These are phyloP conservation scores for Arnoldichthys spilopterus DNA, from an alignment of 2,797 vertebrate genomes.

Conservation along the genomic window DNA sequence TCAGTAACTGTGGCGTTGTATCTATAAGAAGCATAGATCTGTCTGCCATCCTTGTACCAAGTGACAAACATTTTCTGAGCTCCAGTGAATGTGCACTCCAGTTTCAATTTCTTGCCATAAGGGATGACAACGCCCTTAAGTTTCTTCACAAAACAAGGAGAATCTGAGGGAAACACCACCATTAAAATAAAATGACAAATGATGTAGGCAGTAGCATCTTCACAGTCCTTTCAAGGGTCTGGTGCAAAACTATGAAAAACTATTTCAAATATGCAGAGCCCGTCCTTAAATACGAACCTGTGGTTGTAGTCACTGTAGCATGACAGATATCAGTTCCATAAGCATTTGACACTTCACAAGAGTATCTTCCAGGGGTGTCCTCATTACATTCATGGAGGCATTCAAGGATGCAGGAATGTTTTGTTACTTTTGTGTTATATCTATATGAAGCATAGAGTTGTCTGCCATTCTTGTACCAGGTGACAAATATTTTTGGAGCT, in stretches of 20 bases:
- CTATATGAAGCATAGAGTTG: conserved; percentile 73
- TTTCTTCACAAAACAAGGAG: conserved; percentile 86
- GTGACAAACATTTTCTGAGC: neutral
- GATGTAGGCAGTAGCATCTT: no score
- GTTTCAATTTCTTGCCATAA: neutral
- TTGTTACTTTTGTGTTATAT: conserved; percentile 79
- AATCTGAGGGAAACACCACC: conserved; percentile 58
- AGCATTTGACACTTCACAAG: neutral
- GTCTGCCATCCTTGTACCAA: neutral
- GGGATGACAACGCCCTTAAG: conserved; percentile 54
- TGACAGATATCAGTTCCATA: neutral
- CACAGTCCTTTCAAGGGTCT: no score
- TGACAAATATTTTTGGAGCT: neutral
- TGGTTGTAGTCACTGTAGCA: neutral
- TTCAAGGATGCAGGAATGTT: conserved; percentile 65
- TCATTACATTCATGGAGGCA: neutral
- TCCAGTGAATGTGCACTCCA: neutral
- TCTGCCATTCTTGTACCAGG: neutral
- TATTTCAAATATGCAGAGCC: no score
- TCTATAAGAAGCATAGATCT: neutral
- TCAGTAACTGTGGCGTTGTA: neutral
- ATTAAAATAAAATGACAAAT: no score
- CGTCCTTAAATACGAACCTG: neutral
- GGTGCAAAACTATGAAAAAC: no score
- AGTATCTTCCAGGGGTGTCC: neutral